These are phyloP conservation scores for Arvicola amphibius DNA, from an alignment of 2,797 vertebrate species.

Conservation along the genomic window DNA sequence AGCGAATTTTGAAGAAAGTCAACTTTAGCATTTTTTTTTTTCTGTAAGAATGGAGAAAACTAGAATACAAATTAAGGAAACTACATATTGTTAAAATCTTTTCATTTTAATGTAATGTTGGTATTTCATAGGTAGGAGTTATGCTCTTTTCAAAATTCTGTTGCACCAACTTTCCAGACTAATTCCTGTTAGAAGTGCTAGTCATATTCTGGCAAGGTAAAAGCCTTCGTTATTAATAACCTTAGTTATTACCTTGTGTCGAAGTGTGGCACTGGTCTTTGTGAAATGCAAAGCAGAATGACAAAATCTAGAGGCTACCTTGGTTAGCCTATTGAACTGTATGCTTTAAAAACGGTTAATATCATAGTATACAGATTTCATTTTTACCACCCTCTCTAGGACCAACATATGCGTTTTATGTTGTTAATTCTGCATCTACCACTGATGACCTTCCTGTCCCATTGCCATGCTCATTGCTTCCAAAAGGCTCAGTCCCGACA, in stretches of 20 bases:
- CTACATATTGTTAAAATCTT: background rate
- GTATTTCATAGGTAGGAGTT: background rate
- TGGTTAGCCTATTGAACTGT: background rate
- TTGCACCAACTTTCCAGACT: constrained; percentile 22
- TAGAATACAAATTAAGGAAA: background rate
- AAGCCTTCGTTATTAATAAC: background rate
- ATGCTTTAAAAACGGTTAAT: background rate
- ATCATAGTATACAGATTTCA: background rate
- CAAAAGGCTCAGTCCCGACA: background rate
- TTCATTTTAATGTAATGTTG: background rate
- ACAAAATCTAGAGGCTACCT: background rate
- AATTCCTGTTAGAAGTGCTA: background rate
- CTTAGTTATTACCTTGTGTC: background rate
- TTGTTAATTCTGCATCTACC: background rate
- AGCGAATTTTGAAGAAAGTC: background rate
- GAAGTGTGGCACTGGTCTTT: background rate
- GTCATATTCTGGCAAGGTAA: background rate
- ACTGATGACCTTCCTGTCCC: background rate
- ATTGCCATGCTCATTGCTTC: background rate
- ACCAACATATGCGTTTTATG: background rate
- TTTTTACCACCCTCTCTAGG: background rate
- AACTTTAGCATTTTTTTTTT: constrained; percentile 35
- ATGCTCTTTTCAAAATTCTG: constrained; percentile 12
- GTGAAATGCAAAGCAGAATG: background rate
- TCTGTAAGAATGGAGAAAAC: background rate